These are phyloP conservation scores for Lithophane socia DNA, from an alignment of 2,888 invertebrate species.

Conservation along the genomic window DNA sequence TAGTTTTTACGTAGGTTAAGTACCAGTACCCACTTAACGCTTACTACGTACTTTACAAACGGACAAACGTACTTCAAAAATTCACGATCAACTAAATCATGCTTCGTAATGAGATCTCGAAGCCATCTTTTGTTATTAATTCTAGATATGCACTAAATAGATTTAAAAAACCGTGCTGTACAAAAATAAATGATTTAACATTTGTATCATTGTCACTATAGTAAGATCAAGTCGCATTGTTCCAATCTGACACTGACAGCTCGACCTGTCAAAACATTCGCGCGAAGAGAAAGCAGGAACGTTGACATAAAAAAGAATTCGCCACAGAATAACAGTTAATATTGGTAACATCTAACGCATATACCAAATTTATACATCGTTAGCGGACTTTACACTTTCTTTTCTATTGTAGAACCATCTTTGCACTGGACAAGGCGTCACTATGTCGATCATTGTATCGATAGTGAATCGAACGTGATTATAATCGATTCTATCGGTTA, in stretches of 20 bases:
- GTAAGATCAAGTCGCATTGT: conserved; percentile 37
- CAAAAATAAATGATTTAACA: background rate
- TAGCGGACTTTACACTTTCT: conserved; percentile 85
- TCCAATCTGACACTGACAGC: conserved; percentile 50
- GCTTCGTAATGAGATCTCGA: conserved; percentile 29
- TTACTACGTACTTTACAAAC: background rate
- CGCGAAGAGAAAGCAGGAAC: conserved; percentile 63
- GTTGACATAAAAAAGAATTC: conserved; percentile 68
- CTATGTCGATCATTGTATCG: conserved; percentile 85
- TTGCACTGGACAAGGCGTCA: conserved; percentile 81
- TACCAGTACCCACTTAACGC: background rate
- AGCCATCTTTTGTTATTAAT: conserved; percentile 18
- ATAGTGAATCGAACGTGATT: conserved; percentile 86
- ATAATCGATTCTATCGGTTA: conserved; percentile 78
- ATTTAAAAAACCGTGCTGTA: background rate
- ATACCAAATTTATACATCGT: conserved; percentile 82
- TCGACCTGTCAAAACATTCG: conserved; percentile 56
- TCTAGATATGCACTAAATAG: conserved; percentile 4
- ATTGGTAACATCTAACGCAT: conserved; percentile 69
- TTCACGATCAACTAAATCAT: conserved; percentile 33
- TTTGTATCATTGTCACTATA: conserved; percentile 36
- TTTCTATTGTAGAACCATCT: conserved; percentile 83
- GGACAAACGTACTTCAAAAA: conserved; percentile 7
- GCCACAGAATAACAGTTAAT: conserved; percentile 71
- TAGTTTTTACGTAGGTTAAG: background rate